Conservation (phyloP, 1,140 invertebrate species). For the Meloidogyne floridensis region DNA sequence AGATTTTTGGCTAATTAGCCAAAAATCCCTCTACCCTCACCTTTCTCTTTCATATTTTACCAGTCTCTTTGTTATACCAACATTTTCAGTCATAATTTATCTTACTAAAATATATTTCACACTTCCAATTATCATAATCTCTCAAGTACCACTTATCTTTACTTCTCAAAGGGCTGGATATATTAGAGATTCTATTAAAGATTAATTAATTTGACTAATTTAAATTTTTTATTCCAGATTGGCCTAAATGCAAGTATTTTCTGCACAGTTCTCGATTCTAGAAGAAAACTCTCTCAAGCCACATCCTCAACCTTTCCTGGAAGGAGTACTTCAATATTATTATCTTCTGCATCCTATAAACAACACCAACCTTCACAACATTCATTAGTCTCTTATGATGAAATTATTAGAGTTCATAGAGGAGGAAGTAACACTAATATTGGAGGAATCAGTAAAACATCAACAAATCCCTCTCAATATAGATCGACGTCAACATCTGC, state of each 20-base stretch:
- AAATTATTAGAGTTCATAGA: slow-evolving; percentile 15
- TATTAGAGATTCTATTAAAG: no score
- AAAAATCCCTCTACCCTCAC: no score
- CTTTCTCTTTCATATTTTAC: no score
- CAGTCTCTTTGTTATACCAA: no score
- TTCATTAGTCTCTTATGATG: not conserved
- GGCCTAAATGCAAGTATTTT: slow-evolving; percentile 59
- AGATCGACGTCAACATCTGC: not conserved
- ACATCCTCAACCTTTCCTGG: slow-evolving; percentile 8
- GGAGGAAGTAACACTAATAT: slow-evolving; percentile 13
- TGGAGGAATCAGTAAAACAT: not conserved
- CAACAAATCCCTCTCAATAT: not conserved
- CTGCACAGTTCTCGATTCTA: slow-evolving; percentile 54
- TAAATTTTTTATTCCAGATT: slow-evolving; percentile 8
- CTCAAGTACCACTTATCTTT: no score
- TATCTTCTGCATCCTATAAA: not conserved
- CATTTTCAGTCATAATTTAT: not conserved
- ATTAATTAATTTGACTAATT: no score
- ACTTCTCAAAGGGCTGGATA: no score
- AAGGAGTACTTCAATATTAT: slow-evolving; percentile 13
- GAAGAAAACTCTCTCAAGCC: slow-evolving; percentile 19
- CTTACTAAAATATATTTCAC: not conserved
- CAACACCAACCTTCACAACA: slow-evolving; percentile 1
- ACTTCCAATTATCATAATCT: no score
- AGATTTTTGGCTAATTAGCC: no score